A percentile compares a stretch with the other conserved stretches of the same genome.
Evolutionary conservation across 2,888 invertebrate species (phyloP).

Genomic region (Drosophila demipolita): DNA sequence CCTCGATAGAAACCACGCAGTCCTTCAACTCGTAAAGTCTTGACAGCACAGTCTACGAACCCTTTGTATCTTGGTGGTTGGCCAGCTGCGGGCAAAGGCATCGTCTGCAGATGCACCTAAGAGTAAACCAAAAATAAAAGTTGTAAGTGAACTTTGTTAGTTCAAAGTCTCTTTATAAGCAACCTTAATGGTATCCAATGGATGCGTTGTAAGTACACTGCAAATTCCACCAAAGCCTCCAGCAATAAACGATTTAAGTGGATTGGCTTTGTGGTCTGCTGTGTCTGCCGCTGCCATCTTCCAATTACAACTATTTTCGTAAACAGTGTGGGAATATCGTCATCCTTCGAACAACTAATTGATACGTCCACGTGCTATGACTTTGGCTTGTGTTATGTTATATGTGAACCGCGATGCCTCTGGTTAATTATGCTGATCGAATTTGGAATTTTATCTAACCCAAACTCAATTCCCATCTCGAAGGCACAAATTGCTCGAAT

Average conservation of each 20-base stretch:
- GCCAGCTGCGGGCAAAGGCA: slow-evolving; percentile 92
- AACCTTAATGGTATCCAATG: slow-evolving; percentile 97
- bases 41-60: slow-evolving; percentile 96
- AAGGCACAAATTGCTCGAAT: slow-evolving; percentile 3
- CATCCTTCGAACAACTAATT: slow-evolving; percentile 26
- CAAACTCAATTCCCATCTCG: slow-evolving; percentile 49
- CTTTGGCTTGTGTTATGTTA: slow-evolving; percentile 43
- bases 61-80: slow-evolving; percentile 92
- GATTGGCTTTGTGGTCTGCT: slow-evolving; percentile 87
- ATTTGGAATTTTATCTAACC: slow-evolving; percentile 29
- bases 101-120: slow-evolving; percentile 97
- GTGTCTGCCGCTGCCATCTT: slow-evolving; percentile 16
- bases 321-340: slow-evolving; percentile 49
- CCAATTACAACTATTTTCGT: slow-evolving; percentile 48
- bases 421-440: slow-evolving; percentile 43
- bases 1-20: slow-evolving; percentile 93
- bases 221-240: slow-evolving; percentile 99
- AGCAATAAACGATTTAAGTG: slow-evolving; percentile 96
- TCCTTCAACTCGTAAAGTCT: slow-evolving; percentile 96
- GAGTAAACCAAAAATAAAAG: slow-evolving; percentile 5
- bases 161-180: slow-evolving; percentile 42
- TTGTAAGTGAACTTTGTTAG: neutral
- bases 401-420: slow-evolving; percentile 32
- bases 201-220: slow-evolving; percentile 97
- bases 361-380: slow-evolving; percentile 29